These are phyloP conservation scores for Rotaria macrura DNA, from an alignment of 2,888 invertebrate genomes.

Conservation along the genomic window DNA sequence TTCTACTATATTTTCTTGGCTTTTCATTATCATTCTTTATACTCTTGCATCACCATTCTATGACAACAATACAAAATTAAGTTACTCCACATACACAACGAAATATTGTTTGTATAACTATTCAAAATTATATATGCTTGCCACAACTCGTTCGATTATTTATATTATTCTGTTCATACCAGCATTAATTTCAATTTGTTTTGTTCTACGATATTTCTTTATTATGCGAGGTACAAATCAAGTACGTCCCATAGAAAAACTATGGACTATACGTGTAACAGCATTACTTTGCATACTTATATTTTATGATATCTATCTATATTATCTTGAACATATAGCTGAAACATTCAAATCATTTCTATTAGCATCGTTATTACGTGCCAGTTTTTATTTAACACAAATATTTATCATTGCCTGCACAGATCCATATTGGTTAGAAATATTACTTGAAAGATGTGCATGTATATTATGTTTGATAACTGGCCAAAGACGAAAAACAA, in stretches of 20 bases:
- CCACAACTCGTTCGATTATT: neutral
- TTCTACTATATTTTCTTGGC: neutral
- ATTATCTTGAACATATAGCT: neutral
- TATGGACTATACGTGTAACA: constrained; percentile 14
- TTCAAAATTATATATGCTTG: neutral
- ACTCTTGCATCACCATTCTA: neutral
- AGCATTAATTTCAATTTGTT: neutral
- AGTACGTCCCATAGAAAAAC: neutral
- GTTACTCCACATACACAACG: neutral
- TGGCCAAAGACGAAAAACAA: neutral
- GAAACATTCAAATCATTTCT: neutral
- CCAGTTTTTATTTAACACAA: neutral
- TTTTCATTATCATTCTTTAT: neutral
- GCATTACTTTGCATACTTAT: neutral
- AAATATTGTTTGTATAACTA: constrained; percentile 8
- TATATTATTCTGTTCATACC: neutral
- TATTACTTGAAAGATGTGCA: neutral
- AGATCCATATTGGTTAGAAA: neutral
- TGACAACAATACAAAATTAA: neutral
- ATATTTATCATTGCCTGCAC: constrained; percentile 9
- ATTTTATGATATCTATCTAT: constrained; percentile 9
- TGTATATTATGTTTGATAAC: neutral
- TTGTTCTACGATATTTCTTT: neutral
- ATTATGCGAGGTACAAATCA: constrained; percentile 7
- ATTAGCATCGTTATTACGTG: neutral